A percentile compares a stretch with the other conserved stretches of the same genome.
Conservation (phyloP, 2,797 vertebrate species). For the Pseudotriccus pelzelni region DNA sequence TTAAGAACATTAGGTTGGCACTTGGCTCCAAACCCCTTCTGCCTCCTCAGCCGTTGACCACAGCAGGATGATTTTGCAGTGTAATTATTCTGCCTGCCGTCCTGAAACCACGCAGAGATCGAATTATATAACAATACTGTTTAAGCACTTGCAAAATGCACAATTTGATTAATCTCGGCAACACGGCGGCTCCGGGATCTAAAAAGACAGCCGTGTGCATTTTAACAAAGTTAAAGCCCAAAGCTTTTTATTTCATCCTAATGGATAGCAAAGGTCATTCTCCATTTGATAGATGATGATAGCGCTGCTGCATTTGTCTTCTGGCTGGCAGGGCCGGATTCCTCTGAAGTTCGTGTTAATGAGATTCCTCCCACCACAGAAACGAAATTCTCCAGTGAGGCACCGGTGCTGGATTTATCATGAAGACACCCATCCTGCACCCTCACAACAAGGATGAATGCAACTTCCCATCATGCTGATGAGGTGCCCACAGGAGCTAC, state of each 20-base stretch:
- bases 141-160: constrained; percentile 44
- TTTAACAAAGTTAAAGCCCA: constrained; percentile 41
- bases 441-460: background rate
- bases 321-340: constrained; percentile 48
- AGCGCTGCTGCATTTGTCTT: constrained; percentile 60
- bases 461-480: background rate
- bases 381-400: background rate
- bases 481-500: background rate
- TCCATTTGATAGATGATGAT: constrained; percentile 65
- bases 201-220: constrained; percentile 5
- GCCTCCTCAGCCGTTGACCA: constrained; percentile 1
- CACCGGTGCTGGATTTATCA: background rate
- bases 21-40: background rate
- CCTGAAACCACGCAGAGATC: background rate
- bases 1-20: background rate
- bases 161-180: constrained; percentile 47
- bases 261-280: constrained; percentile 67
- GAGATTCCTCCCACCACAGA: constrained; percentile 60
- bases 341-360: constrained; percentile 56
- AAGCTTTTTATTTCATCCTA: constrained; percentile 57
- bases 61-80: background rate
- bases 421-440: background rate
- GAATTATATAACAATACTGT: constrained; percentile 17
- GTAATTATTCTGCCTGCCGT: background rate
- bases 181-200: background rate